Base-by-base conservation (phyloP, 1,140 invertebrate genomes). In the Drosophila pseudoananassae region DNA sequence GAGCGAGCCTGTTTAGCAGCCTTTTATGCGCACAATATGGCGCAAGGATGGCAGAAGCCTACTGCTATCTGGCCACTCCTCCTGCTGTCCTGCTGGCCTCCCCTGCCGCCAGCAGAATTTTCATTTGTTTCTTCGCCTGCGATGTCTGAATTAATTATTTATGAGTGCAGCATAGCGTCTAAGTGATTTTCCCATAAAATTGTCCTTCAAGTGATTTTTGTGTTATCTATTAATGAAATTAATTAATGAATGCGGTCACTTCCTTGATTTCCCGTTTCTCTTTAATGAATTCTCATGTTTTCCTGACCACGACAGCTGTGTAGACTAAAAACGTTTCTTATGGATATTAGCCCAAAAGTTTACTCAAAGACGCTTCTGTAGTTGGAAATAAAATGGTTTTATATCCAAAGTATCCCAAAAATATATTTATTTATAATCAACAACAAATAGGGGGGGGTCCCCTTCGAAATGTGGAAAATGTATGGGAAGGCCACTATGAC, bases 61-160 rank as follows among this genome's bases (percentile, higher is more conserved):
- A 56, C 68, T 55, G 31, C 20, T 64, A 31, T 52, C 60, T 57
- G 40, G 59, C 51, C 33, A 29, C 17, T 15, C 10, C 7, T 20
- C 7, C 38, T 43, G n/a, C 10, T 27, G 23, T n/a, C 12, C 27
- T 12, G 40, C n/a, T 4, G 43, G 29, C 36, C 17, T n/a, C 46
- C 25, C 12, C 27, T 17, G 43, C 20, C 9, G 43, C 14, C 68
- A 63, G 57, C 38, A 40, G 47, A 59, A 54, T 81, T 84, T 84
- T 81, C 66, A 81, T 85, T 82, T 85, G 74, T 81, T 81, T 59
- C 61, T 36, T 46, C 43, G 47, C 56, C 47, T 17, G 20, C 15
- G 49, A 78, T 73, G 71, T 76, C 78, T 76, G 66, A 66, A 88
- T 88, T 88, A 88, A 88, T 88, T 88, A 88, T 88, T 88, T 89